Evolutionary conservation across 2,113 vertebrate species (phyloP), one percentile per base, ranked within the genome.

Genomic region (Chinchilla lanigera): DNA sequence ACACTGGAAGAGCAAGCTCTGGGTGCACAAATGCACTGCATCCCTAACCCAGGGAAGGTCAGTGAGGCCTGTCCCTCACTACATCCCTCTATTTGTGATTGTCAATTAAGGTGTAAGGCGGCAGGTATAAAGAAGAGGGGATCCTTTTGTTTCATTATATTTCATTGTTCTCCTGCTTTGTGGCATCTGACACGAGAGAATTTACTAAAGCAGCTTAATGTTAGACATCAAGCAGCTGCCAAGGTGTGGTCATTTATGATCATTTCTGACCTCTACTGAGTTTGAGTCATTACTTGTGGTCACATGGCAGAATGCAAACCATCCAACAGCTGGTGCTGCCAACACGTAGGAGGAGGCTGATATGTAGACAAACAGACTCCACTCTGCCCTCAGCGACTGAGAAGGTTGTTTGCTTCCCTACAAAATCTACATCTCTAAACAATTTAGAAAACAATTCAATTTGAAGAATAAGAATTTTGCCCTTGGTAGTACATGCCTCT

Each of bases 1-100:
- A 90, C 89, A 84, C 95, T 89, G 96, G 73, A 67, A 91, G 88
- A 96, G 95, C 44, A 92, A 93, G 58, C n/a, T 90, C 3, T 54
- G 77, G 13, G 56, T 78, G 38, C 65, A 67, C 63, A 89, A 86
- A 67, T 19, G 61, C 30, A 85, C 38, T 0, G 2, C 24, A 84
- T 26, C 75, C 92, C 69, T 82, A n/a, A 92, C 58, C 26, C n/a
- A n/a, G 10, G 58, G 92, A 38, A 90, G 28, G 26, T 87, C 12
- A 56, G 35, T 28, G 28, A 85, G 41, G 44, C 44, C 41, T 82
- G 33, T 82, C 0, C 61, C 41, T 91, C 81, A 88, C 94, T 95
- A 82, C 82, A 91, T 73, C 5, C 7, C 58, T 93, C 67, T 89
- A 28, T 82, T 65, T 78, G 24, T 89, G 89, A 86, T 56, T 95